These are phyloP conservation scores for Florisuga fusca DNA, from an alignment of 2,797 vertebrate species.

Conservation along the genomic window DNA sequence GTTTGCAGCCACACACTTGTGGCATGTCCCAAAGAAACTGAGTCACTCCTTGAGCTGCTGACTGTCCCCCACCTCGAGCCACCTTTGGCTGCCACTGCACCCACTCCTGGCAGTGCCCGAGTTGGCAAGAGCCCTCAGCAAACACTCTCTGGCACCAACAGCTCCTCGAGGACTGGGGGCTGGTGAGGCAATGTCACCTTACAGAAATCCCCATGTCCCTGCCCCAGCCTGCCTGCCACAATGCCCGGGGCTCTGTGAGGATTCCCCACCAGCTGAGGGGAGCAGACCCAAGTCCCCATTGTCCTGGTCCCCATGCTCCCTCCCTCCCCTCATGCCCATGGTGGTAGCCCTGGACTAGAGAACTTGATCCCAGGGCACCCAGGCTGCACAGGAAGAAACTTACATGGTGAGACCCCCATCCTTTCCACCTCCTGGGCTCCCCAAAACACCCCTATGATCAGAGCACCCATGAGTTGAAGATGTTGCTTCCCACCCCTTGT, in stretches of 20 bases:
- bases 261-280: rapidly evolving
- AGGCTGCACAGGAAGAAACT: background rate
- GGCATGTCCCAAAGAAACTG: background rate
- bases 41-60: background rate
- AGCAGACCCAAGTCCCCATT: background rate
- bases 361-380: background rate
- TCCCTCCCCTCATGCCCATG: rapidly evolving
- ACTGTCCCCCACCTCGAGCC: rapidly evolving
- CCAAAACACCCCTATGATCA: background rate
- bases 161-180: background rate
- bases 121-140: background rate
- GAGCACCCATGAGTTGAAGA: background rate
- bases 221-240: background rate
- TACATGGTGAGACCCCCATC: background rate
- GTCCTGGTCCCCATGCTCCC: background rate
- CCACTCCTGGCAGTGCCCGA: background rate
- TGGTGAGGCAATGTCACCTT: background rate
- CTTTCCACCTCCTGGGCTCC: background rate
- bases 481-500: background rate
- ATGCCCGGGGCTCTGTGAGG: background rate
- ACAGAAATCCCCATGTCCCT: background rate
- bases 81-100: rapidly evolving
- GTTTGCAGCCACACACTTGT: background rate
- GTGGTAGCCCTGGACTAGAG: background rate
- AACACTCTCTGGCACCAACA: background rate